A percentile compares a stretch with the other conserved stretches of the same genome.
Conservation (phyloP, 2,113 vertebrate genomes). For the Candoia aspera region DNA sequence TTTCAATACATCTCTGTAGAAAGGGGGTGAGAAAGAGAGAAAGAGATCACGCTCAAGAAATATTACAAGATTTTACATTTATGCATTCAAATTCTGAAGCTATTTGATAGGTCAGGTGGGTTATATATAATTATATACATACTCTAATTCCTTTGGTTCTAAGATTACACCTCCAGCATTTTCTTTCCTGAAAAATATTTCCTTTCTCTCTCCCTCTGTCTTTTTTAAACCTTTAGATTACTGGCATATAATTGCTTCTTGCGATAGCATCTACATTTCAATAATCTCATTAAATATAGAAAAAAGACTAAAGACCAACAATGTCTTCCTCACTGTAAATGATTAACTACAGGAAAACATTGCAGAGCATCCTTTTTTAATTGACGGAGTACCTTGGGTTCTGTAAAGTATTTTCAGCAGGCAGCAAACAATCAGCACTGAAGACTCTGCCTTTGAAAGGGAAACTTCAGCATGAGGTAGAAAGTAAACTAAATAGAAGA, state of each 20-base stretch:
- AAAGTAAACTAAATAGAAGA: not conserved
- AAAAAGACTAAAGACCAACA: conserved; percentile 55
- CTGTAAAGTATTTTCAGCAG: conserved; percentile 36
- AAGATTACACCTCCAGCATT: conserved; percentile 23
- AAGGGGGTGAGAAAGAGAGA: not conserved
- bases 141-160: not conserved
- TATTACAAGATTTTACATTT: not conserved
- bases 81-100: not conserved
- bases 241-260: conserved; percentile 30
- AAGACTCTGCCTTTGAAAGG: conserved; percentile 38
- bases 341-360: conserved; percentile 36
- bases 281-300: conserved; percentile 65
- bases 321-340: conserved; percentile 47
- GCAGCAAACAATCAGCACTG: conserved; percentile 25
- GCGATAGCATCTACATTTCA: conserved; percentile 44
- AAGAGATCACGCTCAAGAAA: not conserved
- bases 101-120: conserved; percentile 9
- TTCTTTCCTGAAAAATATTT: conserved; percentile 7
- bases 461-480: conserved; percentile 41
- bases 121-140: conserved; percentile 19
- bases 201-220: not conserved
- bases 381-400: conserved; percentile 41
- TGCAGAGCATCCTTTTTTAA: conserved; percentile 47
- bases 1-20: not conserved
- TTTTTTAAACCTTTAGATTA: conserved; percentile 23